phyloP scores from a whole-genome alignment of 2,113 vertebrate genomes.

The Dolichallabes microphthalmus region DNA sequence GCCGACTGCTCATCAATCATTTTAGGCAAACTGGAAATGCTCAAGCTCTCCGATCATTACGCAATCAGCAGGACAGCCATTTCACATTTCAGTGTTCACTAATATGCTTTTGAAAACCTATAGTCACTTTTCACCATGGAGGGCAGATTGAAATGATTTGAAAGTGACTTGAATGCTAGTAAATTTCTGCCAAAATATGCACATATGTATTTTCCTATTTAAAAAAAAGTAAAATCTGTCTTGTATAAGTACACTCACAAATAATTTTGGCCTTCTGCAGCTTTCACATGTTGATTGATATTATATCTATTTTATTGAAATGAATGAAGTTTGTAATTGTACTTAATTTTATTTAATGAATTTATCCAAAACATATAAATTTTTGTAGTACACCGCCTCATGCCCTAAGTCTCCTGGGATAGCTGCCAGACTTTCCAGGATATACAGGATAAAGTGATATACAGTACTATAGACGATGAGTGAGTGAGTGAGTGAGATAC shows the following conservation, averaged over 20 bases:
- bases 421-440: too few species aligned
- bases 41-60: slow-evolving; percentile 50
- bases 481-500: too few species aligned
- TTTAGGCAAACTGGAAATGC: slow-evolving; percentile 59
- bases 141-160: neutral
- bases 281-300: too few species aligned
- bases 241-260: neutral
- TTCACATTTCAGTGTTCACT: slow-evolving; percentile 15
- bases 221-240: neutral
- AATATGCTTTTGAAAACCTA: neutral
- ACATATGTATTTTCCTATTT: neutral
- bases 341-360: too few species aligned
- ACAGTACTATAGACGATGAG: too few species aligned
- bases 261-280: too few species aligned
- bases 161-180: neutral
- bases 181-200: neutral
- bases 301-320: too few species aligned
- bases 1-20: slow-evolving; percentile 68
- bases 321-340: too few species aligned
- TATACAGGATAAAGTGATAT: too few species aligned
- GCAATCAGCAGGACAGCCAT: slow-evolving; percentile 55
- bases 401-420: too few species aligned
- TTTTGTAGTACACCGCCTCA: too few species aligned
- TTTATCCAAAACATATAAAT: too few species aligned
- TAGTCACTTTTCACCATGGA: slow-evolving; percentile 1